phyloP scores from a whole-genome alignment of 2,797 vertebrate genomes.

The Mallotus villosus region DNA sequence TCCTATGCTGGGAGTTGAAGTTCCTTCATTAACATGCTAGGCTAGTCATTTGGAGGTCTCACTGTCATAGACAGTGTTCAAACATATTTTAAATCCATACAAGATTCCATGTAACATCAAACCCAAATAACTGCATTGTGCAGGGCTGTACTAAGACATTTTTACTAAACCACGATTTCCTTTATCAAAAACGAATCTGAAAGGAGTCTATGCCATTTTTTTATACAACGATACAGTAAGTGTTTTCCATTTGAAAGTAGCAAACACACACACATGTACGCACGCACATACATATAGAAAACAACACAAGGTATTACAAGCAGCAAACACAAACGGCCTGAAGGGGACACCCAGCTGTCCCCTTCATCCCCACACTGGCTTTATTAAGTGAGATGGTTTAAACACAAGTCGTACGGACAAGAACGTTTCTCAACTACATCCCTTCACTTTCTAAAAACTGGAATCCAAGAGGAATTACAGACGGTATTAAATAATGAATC shows the following conservation, averaged over 20 bases:
- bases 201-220: background rate
- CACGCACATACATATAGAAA: conserved; percentile 13
- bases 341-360: background rate
- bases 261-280: background rate
- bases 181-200: too few species aligned
- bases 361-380: conserved; percentile 41
- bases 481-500: conserved; percentile 68
- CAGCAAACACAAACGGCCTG: background rate
- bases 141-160: too few species aligned
- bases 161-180: too few species aligned
- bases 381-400: conserved; percentile 74
- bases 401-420: conserved; percentile 70
- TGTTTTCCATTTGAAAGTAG: background rate
- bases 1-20: background rate
- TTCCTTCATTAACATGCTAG: background rate
- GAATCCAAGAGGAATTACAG: conserved; percentile 64
- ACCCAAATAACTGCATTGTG: too few species aligned
- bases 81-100: background rate
- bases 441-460: conserved; percentile 30
- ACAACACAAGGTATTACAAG: background rate
- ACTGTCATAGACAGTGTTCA: background rate
- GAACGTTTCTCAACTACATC: conserved; percentile 45
- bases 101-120: background rate
- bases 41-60: background rate
- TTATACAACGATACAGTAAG: background rate